These are phyloP conservation scores for Aporophyla nigra DNA, from an alignment of 2,888 invertebrate genomes.

Conservation along the genomic window DNA sequence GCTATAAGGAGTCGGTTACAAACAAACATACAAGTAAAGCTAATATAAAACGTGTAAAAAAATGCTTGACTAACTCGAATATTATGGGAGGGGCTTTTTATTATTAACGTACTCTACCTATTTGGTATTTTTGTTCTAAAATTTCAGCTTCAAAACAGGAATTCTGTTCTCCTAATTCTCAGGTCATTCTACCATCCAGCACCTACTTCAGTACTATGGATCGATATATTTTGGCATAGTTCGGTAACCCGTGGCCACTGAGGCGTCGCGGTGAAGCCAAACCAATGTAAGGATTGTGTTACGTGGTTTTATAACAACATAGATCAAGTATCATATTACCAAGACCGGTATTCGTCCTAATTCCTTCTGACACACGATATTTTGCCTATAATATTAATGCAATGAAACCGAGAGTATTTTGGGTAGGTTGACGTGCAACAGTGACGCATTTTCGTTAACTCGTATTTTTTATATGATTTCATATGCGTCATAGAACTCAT, in stretches of 20 bases:
- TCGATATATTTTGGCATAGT: constrained; percentile 66
- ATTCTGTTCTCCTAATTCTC: neutral
- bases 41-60: too few relatives aligned
- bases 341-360: constrained; percentile 50
- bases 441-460: constrained; percentile 16
- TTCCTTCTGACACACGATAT: constrained; percentile 49
- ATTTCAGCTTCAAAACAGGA: too few relatives aligned
- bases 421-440: neutral
- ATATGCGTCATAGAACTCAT: constrained; percentile 7
- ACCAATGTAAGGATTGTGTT: constrained; percentile 75
- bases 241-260: constrained; percentile 62
- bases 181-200: constrained; percentile 32
- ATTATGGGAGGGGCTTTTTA: neutral
- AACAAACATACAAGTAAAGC: too few relatives aligned
- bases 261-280: constrained; percentile 83
- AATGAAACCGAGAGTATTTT: constrained; percentile 9
- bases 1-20: too few relatives aligned
- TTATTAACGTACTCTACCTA: too few relatives aligned
- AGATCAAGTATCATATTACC: constrained; percentile 65
- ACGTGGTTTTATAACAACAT: constrained; percentile 74
- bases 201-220: constrained; percentile 6
- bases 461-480: constrained; percentile 8
- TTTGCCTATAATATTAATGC: constrained; percentile 12
- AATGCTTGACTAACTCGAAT: neutral
- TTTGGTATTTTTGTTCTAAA: too few relatives aligned